Conservation (phyloP, 2,888 invertebrate species). For the Lithophane ornitopus region DNA sequence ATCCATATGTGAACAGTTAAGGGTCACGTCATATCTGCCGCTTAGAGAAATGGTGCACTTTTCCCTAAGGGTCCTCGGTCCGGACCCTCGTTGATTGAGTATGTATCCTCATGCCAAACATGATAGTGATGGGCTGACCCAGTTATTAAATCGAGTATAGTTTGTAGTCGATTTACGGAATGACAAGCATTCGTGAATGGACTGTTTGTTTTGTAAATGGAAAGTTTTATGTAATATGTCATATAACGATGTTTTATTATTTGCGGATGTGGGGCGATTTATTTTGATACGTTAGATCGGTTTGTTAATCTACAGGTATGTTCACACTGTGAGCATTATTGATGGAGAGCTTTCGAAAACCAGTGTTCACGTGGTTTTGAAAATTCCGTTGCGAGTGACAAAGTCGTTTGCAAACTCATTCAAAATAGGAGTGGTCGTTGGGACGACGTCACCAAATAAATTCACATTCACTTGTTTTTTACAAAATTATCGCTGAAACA, state of each 20-base stretch:
- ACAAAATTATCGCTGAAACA: neutral
- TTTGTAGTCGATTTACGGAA: conserved; percentile 42
- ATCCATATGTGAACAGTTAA: conserved; percentile 13
- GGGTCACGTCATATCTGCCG: conserved; percentile 20
- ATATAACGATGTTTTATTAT: conserved; percentile 3
- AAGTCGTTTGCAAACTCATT: neutral
- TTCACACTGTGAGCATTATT: neutral
- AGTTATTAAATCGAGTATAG: conserved; percentile 50
- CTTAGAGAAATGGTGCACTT: conserved; percentile 20
- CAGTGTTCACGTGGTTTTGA: neutral
- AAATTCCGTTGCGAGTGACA: neutral
- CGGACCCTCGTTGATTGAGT: conserved; percentile 43
- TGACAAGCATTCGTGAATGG: neutral
- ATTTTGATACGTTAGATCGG: neutral
- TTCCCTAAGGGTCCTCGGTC: conserved; percentile 31
- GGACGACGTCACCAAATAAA: neutral
- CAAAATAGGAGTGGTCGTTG: neutral
- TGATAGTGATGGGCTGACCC: conserved; percentile 46
- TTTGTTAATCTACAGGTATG: neutral
- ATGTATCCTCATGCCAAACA: conserved; percentile 35
- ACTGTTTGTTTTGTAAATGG: conserved; percentile 13
- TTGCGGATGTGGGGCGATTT: neutral
- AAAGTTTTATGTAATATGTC: conserved; percentile 5
- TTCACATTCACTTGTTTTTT: neutral
- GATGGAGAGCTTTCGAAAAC: neutral